Percentiles rank a stretch among this genome's conserved stretches.
phyloP scores from a whole-genome alignment of 2,113 vertebrate species.

The Tetrao urogallus region DNA sequence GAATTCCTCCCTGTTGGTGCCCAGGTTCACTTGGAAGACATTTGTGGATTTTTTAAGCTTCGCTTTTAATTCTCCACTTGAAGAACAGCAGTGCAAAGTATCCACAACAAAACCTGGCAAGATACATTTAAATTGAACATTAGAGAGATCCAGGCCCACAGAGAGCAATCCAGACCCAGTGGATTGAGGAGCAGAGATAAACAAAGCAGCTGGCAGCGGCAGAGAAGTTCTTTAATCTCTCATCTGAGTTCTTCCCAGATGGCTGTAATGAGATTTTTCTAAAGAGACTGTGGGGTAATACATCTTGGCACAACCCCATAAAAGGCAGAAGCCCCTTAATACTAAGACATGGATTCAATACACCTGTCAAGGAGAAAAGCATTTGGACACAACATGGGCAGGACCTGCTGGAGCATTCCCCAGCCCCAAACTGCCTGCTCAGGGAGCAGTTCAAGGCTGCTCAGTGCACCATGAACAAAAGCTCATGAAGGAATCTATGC shows the following conservation, averaged over 20 bases:
- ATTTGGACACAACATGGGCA: background rate
- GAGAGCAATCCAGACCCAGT: background rate
- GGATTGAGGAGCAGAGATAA: background rate
- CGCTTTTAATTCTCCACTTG: background rate
- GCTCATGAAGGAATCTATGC: background rate
- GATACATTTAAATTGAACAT: background rate
- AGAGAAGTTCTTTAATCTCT: background rate
- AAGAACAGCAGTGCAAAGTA: background rate
- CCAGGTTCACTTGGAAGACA: background rate
- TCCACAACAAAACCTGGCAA: background rate
- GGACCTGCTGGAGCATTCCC: background rate
- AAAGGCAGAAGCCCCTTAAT: background rate
- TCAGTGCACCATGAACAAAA: background rate
- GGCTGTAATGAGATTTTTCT: background rate
- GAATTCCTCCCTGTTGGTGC: background rate
- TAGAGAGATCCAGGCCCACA: background rate
- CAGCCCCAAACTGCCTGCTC: background rate
- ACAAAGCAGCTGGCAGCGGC: background rate
- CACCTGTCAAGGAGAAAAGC: background rate
- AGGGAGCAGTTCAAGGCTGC: accelerated
- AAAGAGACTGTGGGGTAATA: background rate
- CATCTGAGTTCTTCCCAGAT: background rate
- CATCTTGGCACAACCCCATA: background rate
- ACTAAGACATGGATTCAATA: background rate
- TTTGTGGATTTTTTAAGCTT: background rate